phyloP scores from a whole-genome alignment of 2,797 vertebrate genomes.

The Alcedo quadribrachys region DNA sequence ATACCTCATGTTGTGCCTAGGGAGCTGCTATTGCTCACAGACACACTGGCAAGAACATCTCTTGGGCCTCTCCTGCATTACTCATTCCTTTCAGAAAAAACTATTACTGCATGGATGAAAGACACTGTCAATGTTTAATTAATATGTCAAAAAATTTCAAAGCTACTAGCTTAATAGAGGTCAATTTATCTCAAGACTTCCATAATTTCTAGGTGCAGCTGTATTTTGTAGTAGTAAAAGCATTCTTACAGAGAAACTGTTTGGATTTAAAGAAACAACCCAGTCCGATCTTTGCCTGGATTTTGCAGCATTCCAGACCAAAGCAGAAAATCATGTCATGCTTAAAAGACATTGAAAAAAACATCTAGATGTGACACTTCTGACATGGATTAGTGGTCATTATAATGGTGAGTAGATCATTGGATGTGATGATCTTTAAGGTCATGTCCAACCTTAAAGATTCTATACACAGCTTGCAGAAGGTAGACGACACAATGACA shows the following conservation, averaged over 20 bases:
- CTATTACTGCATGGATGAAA: not conserved
- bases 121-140: not conserved
- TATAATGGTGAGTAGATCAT: too few species aligned
- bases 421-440: too few species aligned
- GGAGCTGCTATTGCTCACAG: not conserved
- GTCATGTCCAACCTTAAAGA: too few species aligned
- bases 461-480: not conserved
- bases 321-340: not conserved
- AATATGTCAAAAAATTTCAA: not conserved
- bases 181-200: not conserved
- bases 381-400: too few species aligned
- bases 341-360: not conserved
- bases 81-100: not conserved
- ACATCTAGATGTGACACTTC: too few species aligned
- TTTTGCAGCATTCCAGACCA: not conserved
- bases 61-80: not conserved
- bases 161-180: not conserved
- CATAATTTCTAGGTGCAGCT: not conserved
- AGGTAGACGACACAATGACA: not conserved
- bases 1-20: not conserved
- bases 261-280: fast-evolving
- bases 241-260: not conserved
- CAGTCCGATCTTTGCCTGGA: not conserved
- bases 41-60: not conserved
- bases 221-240: not conserved